Evolutionary conservation across 2,113 vertebrate species (phyloP).

Genomic region (Malaclemys terrapin): DNA sequence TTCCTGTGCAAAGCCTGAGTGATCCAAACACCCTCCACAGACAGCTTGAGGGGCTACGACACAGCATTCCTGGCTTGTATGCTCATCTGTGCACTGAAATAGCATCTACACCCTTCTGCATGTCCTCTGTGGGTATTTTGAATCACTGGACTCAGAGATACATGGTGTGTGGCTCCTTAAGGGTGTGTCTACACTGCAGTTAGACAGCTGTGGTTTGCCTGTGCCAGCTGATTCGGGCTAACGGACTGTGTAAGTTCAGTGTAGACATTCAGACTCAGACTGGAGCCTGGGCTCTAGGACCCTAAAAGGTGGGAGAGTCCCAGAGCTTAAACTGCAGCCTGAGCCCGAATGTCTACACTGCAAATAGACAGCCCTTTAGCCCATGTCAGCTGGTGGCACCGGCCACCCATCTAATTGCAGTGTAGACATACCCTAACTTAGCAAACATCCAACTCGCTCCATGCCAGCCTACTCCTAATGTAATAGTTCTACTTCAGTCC

Average conservation of each 20-base stretch:
- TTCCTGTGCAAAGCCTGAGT: neutral
- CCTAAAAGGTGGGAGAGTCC: neutral
- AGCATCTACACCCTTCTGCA: neutral
- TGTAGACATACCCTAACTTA: neutral
- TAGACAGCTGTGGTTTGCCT: neutral
- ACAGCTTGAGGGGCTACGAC: neutral
- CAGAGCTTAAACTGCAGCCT: neutral
- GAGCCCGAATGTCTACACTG: neutral
- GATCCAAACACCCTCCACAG: neutral
- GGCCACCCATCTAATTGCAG: neutral
- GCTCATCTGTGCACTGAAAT: neutral
- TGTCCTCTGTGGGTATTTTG: neutral
- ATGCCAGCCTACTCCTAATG: neutral
- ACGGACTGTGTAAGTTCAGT: neutral
- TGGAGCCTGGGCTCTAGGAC: neutral
- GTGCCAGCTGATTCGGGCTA: neutral
- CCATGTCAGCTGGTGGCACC: neutral
- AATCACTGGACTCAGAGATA: neutral
- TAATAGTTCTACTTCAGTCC: neutral
- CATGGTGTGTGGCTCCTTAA: neutral
- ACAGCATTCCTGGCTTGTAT: neutral
- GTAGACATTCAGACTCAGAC: neutral
- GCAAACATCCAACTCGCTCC: neutral
- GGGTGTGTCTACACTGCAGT: neutral
- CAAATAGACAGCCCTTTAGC: neutral